These are phyloP conservation scores for Lophochroa leadbeateri DNA, from an alignment of 2,113 vertebrate genomes.

Conservation along the genomic window DNA sequence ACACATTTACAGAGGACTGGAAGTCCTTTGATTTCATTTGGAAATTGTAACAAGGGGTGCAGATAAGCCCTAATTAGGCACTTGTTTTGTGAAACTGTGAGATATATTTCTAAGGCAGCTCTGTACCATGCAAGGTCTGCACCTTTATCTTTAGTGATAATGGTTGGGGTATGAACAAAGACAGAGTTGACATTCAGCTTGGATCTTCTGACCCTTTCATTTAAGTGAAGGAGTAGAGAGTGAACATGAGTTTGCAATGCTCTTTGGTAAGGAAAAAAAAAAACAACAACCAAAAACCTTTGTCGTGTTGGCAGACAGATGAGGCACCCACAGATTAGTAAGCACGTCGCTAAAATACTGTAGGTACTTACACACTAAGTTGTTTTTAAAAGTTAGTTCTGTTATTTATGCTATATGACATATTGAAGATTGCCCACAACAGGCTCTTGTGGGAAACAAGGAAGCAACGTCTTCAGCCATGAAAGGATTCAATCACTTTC, in stretches of 20 bases:
- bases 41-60: constrained; percentile 12
- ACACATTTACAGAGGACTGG: constrained; percentile 4
- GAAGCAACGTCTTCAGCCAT: constrained; percentile 9
- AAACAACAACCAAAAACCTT: not conserved
- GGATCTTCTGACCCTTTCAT: constrained; percentile 45
- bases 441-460: constrained; percentile 40
- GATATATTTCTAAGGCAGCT: constrained; percentile 14
- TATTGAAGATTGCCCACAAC: constrained; percentile 24
- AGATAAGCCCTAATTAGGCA: constrained; percentile 37
- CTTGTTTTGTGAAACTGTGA: constrained; percentile 26
- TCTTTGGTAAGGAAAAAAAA: constrained; percentile 22
- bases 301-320: not conserved
- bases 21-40: constrained; percentile 43
- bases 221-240: constrained; percentile 9
- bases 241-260: constrained; percentile 27
- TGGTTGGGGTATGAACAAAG: constrained; percentile 59
- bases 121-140: not conserved
- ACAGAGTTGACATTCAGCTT: constrained; percentile 43
- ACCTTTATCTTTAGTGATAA: constrained; percentile 19
- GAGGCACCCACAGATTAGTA: not conserved
- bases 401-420: not conserved
- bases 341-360: not conserved
- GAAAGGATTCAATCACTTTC: constrained; percentile 41
- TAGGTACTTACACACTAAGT: not conserved
- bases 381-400: constrained; percentile 29